Percentiles rank a stretch among this genome's conserved stretches.
Evolutionary conservation across 2,797 vertebrate genomes (phyloP).

Genomic region (Etheostoma nigrum): DNA sequence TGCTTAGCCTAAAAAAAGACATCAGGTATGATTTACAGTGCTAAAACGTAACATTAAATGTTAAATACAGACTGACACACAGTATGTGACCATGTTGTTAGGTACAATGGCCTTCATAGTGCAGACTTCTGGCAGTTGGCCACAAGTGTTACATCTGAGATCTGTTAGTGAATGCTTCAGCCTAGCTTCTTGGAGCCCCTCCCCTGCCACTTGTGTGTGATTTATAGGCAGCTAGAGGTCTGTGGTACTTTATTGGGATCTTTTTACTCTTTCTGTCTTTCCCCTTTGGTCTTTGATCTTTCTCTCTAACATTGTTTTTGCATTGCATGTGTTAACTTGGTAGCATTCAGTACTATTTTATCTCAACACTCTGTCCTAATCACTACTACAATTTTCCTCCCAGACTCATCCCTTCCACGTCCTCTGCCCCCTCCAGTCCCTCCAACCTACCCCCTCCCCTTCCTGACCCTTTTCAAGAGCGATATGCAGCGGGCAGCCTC

Average conservation of each 20-base stretch:
- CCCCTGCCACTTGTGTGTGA: slow-evolving; percentile 94
- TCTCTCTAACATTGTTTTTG: slow-evolving; percentile 85
- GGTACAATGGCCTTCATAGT: slow-evolving; percentile 1
- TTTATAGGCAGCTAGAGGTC: slow-evolving; percentile 96
- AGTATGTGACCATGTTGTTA: slow-evolving; percentile 1
- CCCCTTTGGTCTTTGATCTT: slow-evolving; percentile 73
- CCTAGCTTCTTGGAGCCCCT: slow-evolving; percentile 89
- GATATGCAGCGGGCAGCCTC: slow-evolving; percentile 92
- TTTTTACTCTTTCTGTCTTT: slow-evolving; percentile 78
- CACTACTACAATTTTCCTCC: slow-evolving; percentile 62
- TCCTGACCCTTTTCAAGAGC: slow-evolving; percentile 79
- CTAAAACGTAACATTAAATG: not conserved
- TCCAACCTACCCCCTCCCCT: slow-evolving; percentile 71
- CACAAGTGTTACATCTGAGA: slow-evolving; percentile 18
- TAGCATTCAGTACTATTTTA: slow-evolving; percentile 86
- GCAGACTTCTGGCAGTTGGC: slow-evolving; percentile 32
- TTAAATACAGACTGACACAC: not conserved
- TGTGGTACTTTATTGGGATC: slow-evolving; percentile 92
- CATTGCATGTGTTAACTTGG: slow-evolving; percentile 96
- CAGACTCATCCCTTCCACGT: slow-evolving; percentile 62
- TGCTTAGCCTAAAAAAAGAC: not conserved
- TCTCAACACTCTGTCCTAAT: slow-evolving; percentile 74
- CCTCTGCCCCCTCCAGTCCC: slow-evolving; percentile 53
- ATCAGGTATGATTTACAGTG: not conserved
- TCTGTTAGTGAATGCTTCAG: slow-evolving; percentile 69